Evolutionary conservation across 2,888 invertebrate species (phyloP).

Genomic region (Latrodectus hesperus): DNA sequence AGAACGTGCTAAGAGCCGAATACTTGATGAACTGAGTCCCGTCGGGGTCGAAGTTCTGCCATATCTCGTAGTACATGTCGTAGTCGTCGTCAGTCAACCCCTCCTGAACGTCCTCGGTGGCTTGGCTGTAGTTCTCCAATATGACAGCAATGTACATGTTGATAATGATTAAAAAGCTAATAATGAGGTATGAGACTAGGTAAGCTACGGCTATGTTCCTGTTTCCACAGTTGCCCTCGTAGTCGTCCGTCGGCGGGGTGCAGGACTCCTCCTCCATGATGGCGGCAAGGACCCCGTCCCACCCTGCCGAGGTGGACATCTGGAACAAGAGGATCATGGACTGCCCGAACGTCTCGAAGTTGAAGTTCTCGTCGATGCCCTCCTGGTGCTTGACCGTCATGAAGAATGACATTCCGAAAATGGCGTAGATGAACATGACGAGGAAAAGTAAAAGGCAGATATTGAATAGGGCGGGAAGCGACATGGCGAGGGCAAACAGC

Average conservation of each 20-base stretch:
- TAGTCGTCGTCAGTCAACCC: slow-evolving; percentile 96
- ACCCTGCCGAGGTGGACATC: slow-evolving; percentile 98
- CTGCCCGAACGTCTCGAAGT: slow-evolving; percentile 98
- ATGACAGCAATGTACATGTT: slow-evolving; percentile 99
- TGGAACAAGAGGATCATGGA: slow-evolving; percentile 98
- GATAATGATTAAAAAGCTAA: slow-evolving; percentile 98
- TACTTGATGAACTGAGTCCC: slow-evolving; percentile 98
- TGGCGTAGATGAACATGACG: slow-evolving; percentile 99
- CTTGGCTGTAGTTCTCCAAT: slow-evolving; percentile 98
- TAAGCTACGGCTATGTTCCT: slow-evolving; percentile 95
- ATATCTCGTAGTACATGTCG: slow-evolving; percentile 99
- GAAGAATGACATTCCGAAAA: slow-evolving; percentile 99
- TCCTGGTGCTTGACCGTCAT: slow-evolving; percentile 97
- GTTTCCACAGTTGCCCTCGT: slow-evolving; percentile 86
- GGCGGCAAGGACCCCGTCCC: slow-evolving; percentile 95
- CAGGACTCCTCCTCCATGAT: slow-evolving; percentile 97
- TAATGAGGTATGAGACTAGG: slow-evolving; percentile 95
- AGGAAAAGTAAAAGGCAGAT: slow-evolving; percentile 97
- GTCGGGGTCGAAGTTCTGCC: slow-evolving; percentile 99
- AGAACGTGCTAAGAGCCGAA: slow-evolving; percentile 93
- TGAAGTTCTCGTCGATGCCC: slow-evolving; percentile 97
- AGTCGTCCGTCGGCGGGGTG: slow-evolving; percentile 75
- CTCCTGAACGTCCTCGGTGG: slow-evolving; percentile 92
- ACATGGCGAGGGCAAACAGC: slow-evolving; percentile 98
- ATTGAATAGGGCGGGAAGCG: slow-evolving; percentile 98